Base-by-base conservation (phyloP, 1,140 invertebrate species). In the Drosophila melanogaster region DNA sequence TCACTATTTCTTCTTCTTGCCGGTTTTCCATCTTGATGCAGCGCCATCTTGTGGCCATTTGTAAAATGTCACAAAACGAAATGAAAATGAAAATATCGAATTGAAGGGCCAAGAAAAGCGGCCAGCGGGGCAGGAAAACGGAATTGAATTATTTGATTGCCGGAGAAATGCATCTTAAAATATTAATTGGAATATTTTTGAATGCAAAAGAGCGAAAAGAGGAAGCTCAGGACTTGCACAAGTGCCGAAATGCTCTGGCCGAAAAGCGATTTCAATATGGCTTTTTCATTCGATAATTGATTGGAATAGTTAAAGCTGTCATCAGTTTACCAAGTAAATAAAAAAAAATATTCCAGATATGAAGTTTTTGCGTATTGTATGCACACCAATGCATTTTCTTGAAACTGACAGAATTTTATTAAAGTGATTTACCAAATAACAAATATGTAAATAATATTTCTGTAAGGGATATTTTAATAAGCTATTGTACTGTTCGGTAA, bases 41-140 rank as follows among this genome's bases (percentile, higher is more conserved):
- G 55, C 55, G 56, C 35, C 62, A 66, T 59, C 66, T 70, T 69
- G 64, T 37, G 64, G 41, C 43, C 66, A 70, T 70, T 70, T 69
- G 65, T 35, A 35, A 41, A 70, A 56, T 69, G 62, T 70, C 66
- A 55, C 61, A 40, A 40, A 49, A 19, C 49, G 24, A 66, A 66
- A 54, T 51, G 33, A 35, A 69, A 51, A 65, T 49, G 37, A 67
- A 66, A 66, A 66, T 33, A 30, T 8, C 3, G 8, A 49, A 62
- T 62, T 40, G 19, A 62, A 60, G 24, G 12, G 10, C 15, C 11
- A 3, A 33, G 47, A 30, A 50, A 50, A 49, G 3, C n/a, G 4
- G 26, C 22, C 22, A 12, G 26, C 1, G n/a, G 22, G 30, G 10
- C 11, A n/a, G 26, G 26, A 12, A 49, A 65, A 55, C 17, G 7